Base-by-base conservation (phyloP, 2,797 vertebrate species). In the Diceros bicornis region DNA sequence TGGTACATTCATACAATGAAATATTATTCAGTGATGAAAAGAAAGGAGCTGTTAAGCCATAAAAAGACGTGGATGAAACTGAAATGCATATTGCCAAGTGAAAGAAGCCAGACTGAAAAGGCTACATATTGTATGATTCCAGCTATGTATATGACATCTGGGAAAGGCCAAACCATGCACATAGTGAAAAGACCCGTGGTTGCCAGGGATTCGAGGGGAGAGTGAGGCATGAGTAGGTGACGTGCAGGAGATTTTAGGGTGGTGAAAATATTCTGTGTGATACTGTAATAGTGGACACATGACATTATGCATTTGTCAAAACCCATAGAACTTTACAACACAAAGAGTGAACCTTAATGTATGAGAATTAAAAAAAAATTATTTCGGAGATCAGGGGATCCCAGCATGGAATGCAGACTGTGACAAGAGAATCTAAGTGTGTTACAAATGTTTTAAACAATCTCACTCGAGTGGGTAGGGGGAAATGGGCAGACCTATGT, bases 231-330 rank as follows among this genome's bases (percentile, higher is more conserved):
- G 18, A 90, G 14, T 23, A 69, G 11, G 7, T 12, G 50, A 83
- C 75, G 10, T 55, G 17, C 16, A 52, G 55, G 47, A 50, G 2
- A 85, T 86, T 91, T 91, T 86, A 12, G 52, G 10, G 14, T 47
- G 66, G 2, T 85, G 17, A 89, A 91, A 66, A 17, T 85, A 7
- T 71, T 66, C 16, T 55, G 8, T 34, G 32, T 20, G 55, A n/a
- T 61, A 72, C 17, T 41, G 1, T 72, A 94, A 69, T 59, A 79
- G 59, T 91, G 37, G 13, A 37, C 68, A 62, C 21, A 41, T 86
- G n/a, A n/a, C 29, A 21, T 69, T 66, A 88, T 81, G 7, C 44
- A 44, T 79, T 78, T 93, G 52, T 92, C 89, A 69, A 92, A 95
- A 78, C 11, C 23, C 16, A 32, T 34, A 64, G 41, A 94, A 61